These are phyloP conservation scores for Arizona elegans DNA, from an alignment of 2,113 vertebrate species.

Conservation along the genomic window DNA sequence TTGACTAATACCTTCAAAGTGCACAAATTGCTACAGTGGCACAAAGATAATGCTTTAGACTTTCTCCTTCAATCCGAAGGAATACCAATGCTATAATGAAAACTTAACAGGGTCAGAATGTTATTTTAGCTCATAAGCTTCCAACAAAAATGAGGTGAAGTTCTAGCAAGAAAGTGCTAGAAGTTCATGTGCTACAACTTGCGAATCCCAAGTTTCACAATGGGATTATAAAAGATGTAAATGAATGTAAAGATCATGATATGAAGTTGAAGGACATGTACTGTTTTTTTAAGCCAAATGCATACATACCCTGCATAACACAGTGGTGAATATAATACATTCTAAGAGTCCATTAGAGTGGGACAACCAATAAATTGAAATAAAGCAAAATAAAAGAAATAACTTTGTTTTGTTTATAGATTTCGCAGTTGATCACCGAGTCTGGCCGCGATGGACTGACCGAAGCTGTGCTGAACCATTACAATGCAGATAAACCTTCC, in stretches of 20 bases:
- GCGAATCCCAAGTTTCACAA: background rate
- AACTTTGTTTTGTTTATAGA: constrained; percentile 68
- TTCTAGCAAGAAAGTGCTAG: constrained; percentile 2
- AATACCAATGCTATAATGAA: constrained; percentile 21
- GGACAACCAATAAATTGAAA: constrained; percentile 22
- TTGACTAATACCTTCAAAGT: background rate
- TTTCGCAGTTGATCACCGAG: constrained; percentile 89
- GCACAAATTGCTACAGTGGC: constrained; percentile 12
- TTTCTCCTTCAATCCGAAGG: constrained; percentile 30
- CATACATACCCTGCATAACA: background rate
- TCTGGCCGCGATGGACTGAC: constrained; percentile 81
- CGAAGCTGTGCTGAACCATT: constrained; percentile 84
- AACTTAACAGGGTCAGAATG: constrained; percentile 23
- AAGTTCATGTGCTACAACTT: too few species aligned
- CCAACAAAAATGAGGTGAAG: constrained; percentile 45
- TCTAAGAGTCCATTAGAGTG: background rate
- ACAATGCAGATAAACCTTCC: constrained; percentile 85
- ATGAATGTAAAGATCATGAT: background rate
- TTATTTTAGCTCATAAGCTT: constrained; percentile 56
- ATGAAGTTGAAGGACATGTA: background rate
- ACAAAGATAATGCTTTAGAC: constrained; percentile 10
- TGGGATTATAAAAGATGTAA: constrained; percentile 23
- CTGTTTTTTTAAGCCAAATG: background rate
- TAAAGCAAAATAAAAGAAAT: background rate
- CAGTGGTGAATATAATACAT: background rate